phyloP scores from a whole-genome alignment of 2,797 vertebrate genomes.

The Aphelocoma californica region DNA sequence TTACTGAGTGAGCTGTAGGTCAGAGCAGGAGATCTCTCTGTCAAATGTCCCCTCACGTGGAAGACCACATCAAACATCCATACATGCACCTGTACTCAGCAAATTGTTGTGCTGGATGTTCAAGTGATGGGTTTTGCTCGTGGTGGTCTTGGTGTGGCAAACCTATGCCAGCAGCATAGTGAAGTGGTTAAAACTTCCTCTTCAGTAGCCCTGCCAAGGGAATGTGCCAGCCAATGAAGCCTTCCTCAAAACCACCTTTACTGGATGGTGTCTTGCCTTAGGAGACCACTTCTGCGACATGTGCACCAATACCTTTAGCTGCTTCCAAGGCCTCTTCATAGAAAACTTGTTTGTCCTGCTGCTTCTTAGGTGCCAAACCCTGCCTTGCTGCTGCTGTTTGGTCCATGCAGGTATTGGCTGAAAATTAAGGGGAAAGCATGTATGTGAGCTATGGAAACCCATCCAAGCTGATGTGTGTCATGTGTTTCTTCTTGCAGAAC shows the following conservation, averaged over 20 bases:
- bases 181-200: background rate
- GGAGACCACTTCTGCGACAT: background rate
- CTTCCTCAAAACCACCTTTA: background rate
- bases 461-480: background rate
- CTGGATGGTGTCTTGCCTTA: background rate
- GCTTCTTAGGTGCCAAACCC: background rate
- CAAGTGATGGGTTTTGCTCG: fast-evolving
- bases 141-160: background rate
- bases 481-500: conserved; percentile 2
- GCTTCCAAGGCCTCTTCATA: background rate
- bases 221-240: background rate
- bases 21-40: background rate
- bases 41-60: fast-evolving
- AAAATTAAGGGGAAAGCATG: background rate
- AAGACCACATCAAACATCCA: background rate
- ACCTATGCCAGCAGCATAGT: background rate
- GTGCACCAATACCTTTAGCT: background rate
- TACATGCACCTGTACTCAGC: background rate
- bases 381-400: background rate
- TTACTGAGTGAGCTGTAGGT: background rate
- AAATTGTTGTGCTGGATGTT: background rate
- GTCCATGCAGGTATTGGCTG: background rate
- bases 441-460: background rate
- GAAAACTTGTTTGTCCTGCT: background rate
- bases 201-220: background rate